These are phyloP conservation scores for Paedocypris sp. DNA, from an alignment of 2,113 vertebrate genomes.

Conservation along the genomic window DNA sequence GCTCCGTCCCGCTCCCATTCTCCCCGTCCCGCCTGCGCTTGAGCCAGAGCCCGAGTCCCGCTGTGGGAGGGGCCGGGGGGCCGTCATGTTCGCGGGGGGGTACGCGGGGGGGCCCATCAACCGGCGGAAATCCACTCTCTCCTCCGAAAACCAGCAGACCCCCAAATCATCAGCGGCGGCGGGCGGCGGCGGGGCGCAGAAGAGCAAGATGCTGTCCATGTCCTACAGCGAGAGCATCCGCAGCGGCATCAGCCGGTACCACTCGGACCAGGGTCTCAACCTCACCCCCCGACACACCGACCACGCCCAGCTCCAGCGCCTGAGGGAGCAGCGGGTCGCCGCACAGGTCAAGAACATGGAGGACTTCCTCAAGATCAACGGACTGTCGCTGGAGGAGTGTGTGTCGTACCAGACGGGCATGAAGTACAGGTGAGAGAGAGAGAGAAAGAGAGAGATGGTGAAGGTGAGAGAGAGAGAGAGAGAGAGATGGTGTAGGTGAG, in stretches of 20 bases:
- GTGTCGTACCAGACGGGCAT: conserved; percentile 85
- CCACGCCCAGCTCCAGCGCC: conserved; percentile 74
- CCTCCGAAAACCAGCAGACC: conserved; percentile 62
- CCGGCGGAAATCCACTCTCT: conserved; percentile 50
- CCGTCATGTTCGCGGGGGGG: conserved; percentile 62
- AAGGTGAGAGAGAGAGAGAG: too few relatives aligned
- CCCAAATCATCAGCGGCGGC: conserved; percentile 49
- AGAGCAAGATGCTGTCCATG: conserved; percentile 91
- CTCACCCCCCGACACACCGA: conserved; percentile 69
- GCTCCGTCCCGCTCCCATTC: conserved; percentile 43
- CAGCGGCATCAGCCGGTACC: conserved; percentile 83
- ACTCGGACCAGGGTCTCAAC: conserved; percentile 83
- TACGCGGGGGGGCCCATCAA: conserved; percentile 39
- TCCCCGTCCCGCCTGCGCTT: conserved; percentile 28
- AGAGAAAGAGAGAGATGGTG: not conserved
- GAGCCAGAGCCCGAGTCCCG: conserved; percentile 23
- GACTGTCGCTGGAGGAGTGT: conserved; percentile 80
- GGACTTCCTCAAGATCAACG: conserved; percentile 91
- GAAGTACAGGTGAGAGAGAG: conserved; percentile 89
- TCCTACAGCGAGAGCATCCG: conserved; percentile 91
- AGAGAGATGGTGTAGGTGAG: too few relatives aligned
- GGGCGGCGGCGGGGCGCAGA: conserved; percentile 53
- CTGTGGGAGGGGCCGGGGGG: conserved; percentile 7
- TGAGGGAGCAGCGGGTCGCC: conserved; percentile 78
- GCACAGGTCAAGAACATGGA: conserved; percentile 90